phyloP scores from a whole-genome alignment of 2,113 vertebrate genomes.

The Microtus oregoni region DNA sequence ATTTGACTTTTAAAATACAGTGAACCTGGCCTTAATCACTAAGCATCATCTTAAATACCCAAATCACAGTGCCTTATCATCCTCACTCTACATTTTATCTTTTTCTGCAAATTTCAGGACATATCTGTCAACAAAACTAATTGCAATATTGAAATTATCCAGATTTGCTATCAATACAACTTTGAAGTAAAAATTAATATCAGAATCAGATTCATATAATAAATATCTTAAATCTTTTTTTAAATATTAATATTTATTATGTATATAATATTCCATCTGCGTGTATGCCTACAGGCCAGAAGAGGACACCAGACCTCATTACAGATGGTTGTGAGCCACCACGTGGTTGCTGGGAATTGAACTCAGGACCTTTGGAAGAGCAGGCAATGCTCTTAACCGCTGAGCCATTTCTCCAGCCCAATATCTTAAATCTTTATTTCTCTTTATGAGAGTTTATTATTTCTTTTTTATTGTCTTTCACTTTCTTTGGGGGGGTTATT shows the following conservation, averaged over 20 bases:
- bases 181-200: not conserved
- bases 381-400: too few relatives aligned
- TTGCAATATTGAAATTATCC: not conserved
- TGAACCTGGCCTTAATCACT: not conserved
- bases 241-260: too few relatives aligned
- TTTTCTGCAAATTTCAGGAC: not conserved
- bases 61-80: not conserved
- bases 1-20: not conserved
- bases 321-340: too few relatives aligned
- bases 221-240: not conserved
- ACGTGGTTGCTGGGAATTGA: too few relatives aligned
- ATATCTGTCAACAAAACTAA: not conserved
- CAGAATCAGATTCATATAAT: not conserved
- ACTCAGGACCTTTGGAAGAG: too few relatives aligned
- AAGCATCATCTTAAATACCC: not conserved
- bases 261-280: too few relatives aligned
- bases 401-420: too few relatives aligned
- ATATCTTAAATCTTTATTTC: not conserved
- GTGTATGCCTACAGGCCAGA: too few relatives aligned
- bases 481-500: too few relatives aligned
- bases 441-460: not conserved
- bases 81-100: not conserved
- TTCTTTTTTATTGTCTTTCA: not conserved
- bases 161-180: not conserved
- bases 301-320: too few relatives aligned